Base-by-base conservation (phyloP, 2,113 vertebrate genomes). In the Myodes glareolus region DNA sequence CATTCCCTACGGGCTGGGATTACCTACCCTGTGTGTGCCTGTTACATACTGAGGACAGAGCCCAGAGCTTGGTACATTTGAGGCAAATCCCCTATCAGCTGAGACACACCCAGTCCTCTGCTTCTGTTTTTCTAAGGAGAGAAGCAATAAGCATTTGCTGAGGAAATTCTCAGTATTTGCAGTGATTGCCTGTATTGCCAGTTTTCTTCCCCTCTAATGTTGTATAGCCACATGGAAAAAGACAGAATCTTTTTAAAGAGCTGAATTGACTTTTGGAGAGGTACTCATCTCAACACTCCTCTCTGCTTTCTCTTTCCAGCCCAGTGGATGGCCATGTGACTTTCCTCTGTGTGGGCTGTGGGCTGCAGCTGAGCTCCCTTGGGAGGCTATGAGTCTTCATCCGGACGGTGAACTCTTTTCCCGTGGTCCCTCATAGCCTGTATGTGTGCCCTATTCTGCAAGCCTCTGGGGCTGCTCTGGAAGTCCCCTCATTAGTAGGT, bases 301-400 rank as follows among this genome's bases (percentile, higher is more conserved):
- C 11, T 31, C 12, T 17, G n/a, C 7, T 39, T 3, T 0, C 0
- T 14, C 27, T 6, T 7, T 39, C 9, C 11, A 33, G 47, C 27
- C 17, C 7, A 1, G 10, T 12, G 55, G n/a, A 45, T 0, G 0
- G 8, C n/a, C 23, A 0, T 0, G 5, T 7, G 4, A 25, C 13
- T 55, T n/a, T 72, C 3, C 16, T 52, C 7, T 13, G 31, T n/a
- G 3, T 36, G 10, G 31, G 70, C 3, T 23, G 10, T 0, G 0
- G 7, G 23, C 16, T 13, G 21, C 42, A n/a, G 75, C 27, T 33
- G 27, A 5, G 4, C 9, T 88, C n/a, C 31, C 21, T 7, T 2
- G 31, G 29, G n/a, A 45, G 61, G 21, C 75, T 55, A 36, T 36
- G 17, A 36, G 55, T n/a, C 63, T 14, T 67, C 31, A 90, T 68